Evolutionary conservation across 2,888 invertebrate genomes (phyloP).

Genomic region (Peribatodes rhomboidaria): DNA sequence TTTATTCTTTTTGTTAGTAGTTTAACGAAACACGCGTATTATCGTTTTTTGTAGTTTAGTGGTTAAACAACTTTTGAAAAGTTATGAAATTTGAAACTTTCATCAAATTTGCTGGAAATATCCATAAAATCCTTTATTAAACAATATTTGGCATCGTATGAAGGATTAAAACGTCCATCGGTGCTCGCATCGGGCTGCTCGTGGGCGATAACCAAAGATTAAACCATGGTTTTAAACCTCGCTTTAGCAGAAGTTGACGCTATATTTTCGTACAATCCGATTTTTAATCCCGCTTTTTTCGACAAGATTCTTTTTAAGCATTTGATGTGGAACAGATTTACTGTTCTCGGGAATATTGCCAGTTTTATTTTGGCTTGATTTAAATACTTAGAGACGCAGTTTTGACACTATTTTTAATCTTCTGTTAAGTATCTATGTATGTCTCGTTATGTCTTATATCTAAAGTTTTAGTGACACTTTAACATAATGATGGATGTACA

Average conservation of each 20-base stretch:
- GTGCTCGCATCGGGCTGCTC: slow-evolving; percentile 68
- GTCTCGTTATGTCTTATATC: background rate
- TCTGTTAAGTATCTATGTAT: slow-evolving; percentile 3
- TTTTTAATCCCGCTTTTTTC: slow-evolving; percentile 50
- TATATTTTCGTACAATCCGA: slow-evolving; percentile 60
- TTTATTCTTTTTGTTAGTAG: background rate
- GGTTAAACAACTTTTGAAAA: background rate
- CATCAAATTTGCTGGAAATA: slow-evolving; percentile 29
- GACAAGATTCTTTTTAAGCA: slow-evolving; percentile 42
- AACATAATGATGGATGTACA: background rate
- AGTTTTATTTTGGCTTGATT: slow-evolving; percentile 25
- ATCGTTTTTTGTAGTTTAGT: background rate
- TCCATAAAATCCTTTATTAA: slow-evolving; percentile 40
- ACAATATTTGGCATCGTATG: slow-evolving; percentile 58
- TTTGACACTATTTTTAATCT: slow-evolving; percentile 5
- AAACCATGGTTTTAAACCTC: slow-evolving; percentile 71
- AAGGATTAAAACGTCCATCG: slow-evolving; percentile 76
- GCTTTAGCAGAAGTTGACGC: slow-evolving; percentile 62
- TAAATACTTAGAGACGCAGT: slow-evolving; percentile 5
- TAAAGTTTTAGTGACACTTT: background rate
- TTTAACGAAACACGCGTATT: background rate
- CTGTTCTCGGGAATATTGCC: slow-evolving; percentile 30
- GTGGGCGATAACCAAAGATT: slow-evolving; percentile 80
- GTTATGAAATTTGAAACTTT: slow-evolving; percentile 14
- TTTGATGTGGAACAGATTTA: slow-evolving; percentile 24